phyloP scores from a whole-genome alignment of 2,113 vertebrate species.

The Madoqua kirkii region DNA sequence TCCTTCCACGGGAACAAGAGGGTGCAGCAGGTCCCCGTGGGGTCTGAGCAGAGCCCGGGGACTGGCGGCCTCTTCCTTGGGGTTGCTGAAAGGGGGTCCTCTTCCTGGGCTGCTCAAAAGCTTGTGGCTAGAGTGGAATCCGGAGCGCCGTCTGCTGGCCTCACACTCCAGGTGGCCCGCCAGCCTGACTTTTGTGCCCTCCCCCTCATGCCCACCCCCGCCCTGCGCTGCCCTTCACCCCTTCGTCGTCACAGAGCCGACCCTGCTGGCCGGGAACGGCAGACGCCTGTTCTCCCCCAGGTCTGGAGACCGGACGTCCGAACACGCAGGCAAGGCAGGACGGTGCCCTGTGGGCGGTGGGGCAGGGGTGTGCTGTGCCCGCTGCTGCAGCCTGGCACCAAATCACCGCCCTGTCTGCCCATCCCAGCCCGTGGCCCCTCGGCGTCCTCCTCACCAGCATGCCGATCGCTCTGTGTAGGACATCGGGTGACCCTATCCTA shows the following conservation, averaged over 20 bases:
- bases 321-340: background rate
- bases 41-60: background rate
- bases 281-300: background rate
- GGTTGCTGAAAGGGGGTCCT: background rate
- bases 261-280: fast-evolving
- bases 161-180: background rate
- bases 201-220: fast-evolving
- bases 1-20: background rate
- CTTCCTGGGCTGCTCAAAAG: background rate
- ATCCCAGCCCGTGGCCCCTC: background rate
- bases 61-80: background rate
- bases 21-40: background rate
- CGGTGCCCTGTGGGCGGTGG: fast-evolving
- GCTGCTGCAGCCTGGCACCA: fast-evolving
- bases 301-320: background rate
- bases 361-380: background rate
- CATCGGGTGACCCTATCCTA: fast-evolving
- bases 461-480: too few species aligned
- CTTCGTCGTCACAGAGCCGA: background rate
- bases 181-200: background rate
- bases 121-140: background rate
- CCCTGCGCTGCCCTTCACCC: background rate
- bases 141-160: fast-evolving
- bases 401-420: background rate
- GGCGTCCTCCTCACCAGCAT: background rate